Evolutionary conservation across 2,113 vertebrate species (phyloP).

Genomic region (Macroglossus sobrinus): DNA sequence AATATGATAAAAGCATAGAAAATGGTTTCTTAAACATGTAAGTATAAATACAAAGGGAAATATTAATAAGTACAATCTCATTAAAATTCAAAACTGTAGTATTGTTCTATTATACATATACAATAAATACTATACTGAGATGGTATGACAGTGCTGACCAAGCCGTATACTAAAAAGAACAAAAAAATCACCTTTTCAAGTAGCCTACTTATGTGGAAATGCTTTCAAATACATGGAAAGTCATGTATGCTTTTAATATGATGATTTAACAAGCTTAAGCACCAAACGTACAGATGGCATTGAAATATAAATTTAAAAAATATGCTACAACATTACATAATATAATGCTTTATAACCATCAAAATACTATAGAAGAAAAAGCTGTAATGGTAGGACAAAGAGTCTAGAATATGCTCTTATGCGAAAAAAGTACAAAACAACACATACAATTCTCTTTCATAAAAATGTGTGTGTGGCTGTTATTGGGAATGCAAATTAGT

Average conservation of each 20-base stretch:
- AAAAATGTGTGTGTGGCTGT: background rate
- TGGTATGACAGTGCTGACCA: background rate
- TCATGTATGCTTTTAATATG: background rate
- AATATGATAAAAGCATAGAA: background rate
- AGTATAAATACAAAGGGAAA: background rate
- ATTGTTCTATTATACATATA: background rate
- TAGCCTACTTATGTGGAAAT: background rate
- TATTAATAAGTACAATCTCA: background rate
- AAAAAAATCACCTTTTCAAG: background rate
- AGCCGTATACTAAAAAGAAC: background rate
- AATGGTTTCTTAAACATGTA: conserved; percentile 5
- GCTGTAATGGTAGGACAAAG: background rate
- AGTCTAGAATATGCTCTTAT: background rate
- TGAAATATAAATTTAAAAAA: conserved; percentile 34
- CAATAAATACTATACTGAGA: background rate
- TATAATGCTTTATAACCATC: background rate
- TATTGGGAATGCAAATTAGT: too few species aligned
- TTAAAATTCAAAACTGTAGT: background rate
- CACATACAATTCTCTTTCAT: background rate
- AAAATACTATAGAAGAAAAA: background rate
- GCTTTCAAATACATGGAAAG: background rate
- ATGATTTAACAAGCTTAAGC: background rate
- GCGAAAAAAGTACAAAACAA: background rate
- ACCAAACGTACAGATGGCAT: background rate
- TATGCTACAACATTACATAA: background rate